Base-by-base conservation (phyloP, 2,797 vertebrate genomes). In the Coregonus ussuriensis region DNA sequence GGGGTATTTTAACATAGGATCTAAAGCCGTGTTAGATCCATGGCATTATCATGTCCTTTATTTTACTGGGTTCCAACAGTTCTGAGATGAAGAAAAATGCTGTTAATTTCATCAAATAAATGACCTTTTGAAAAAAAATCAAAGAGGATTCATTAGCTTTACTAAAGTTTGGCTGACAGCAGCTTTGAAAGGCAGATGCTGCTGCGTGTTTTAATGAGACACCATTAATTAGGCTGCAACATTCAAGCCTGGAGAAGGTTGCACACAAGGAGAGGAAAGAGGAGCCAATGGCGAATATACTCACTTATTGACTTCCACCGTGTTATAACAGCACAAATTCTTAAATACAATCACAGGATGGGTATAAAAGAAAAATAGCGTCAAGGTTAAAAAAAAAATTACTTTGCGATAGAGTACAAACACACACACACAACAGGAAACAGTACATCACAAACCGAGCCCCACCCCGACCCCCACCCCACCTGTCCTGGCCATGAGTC, bases 111-210 rank as follows among this genome's bases (percentile, higher is more conserved):
- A 94, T 94, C 91, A 94, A 94, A 94, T 93, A 93, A 94, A 93
- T 95, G 92, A 95, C 92, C 93, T 94, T 94, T 94, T 92, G 91
- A 94, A 93, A 94, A 79, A 78, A 90, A 94, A 94, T 94, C 93
- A 94, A 95, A 94, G 93, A 89, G 92, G 93, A 93, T 94, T 94
- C 93, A 94, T 94, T 94, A 95, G 93, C 93, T 94, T 94, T 93
- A 93, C 93, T 92, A 94, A 94, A 94, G 93, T 95, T 94, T 93
- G 93, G 87, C 91, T 94, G 94, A 94, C 94, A 94, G 91, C 88
- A 91, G 93, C 94, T 95, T 94, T 94, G 93, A 95, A 95, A 94
- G 92, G 93, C 94, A 95, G 94, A 95, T 93, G 91, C 91, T 41
- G 91, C 91, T 91, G 90, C 90, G 92, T 91, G 91, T 93, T 93